A percentile compares a stretch with the other conserved stretches of the same genome.
Evolutionary conservation across 2,888 invertebrate genomes (phyloP).

Genomic region (Leptinotarsa haldemani): DNA sequence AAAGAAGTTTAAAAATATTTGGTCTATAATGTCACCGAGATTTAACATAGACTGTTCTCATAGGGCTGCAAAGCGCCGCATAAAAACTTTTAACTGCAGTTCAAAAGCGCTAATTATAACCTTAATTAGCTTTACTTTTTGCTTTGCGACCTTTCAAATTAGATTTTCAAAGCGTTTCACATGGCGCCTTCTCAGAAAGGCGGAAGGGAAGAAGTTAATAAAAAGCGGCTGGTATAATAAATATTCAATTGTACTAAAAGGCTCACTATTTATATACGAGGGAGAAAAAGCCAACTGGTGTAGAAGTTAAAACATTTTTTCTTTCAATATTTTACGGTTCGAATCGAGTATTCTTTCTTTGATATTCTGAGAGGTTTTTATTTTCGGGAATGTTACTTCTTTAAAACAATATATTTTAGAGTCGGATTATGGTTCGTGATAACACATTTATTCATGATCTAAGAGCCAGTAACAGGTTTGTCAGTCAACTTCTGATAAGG

Average conservation of each 20-base stretch:
- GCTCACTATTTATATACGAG: not conserved
- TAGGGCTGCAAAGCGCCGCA: constrained; percentile 18
- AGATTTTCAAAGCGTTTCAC: constrained; percentile 25
- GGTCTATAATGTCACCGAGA: constrained; percentile 9
- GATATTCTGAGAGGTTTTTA: too few relatives aligned
- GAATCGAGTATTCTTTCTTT: not conserved
- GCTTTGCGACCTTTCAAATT: constrained; percentile 30
- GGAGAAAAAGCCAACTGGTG: not conserved
- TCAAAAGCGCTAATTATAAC: constrained; percentile 35
- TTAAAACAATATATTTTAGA: not conserved
- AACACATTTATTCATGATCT: not conserved
- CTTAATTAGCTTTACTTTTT: constrained; percentile 36
- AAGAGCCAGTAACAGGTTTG: too few relatives aligned
- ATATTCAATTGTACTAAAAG: constrained; percentile 15
- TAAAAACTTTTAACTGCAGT: constrained; percentile 33
- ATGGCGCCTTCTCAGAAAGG: constrained; percentile 21
- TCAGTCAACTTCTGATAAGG: too few relatives aligned
- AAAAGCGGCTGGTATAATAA: constrained; percentile 17
- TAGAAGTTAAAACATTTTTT: not conserved
- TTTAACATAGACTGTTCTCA: constrained; percentile 13
- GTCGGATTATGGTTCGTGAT: not conserved
- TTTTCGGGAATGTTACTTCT: not conserved
- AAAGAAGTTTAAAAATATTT: constrained; percentile 18
- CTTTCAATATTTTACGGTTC: not conserved
- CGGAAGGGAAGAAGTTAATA: constrained; percentile 22